These are phyloP conservation scores for Phrynocephalus forsythii DNA, from an alignment of 2,797 vertebrate genomes.

Conservation along the genomic window DNA sequence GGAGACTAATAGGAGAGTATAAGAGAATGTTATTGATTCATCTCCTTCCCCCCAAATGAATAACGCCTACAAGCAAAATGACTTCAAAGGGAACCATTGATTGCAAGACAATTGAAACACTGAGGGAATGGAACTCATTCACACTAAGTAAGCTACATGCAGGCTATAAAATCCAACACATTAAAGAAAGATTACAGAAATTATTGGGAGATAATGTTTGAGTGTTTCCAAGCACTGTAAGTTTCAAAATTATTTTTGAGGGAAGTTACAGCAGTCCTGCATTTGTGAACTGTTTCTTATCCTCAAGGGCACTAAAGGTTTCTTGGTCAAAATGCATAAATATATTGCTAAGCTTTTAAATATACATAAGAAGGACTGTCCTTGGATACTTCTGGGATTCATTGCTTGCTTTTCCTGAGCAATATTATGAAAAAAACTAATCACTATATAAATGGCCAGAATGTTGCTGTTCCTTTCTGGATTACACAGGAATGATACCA, in stretches of 20 bases:
- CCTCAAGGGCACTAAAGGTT: background rate
- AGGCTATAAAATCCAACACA: slow-evolving; percentile 37
- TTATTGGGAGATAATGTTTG: slow-evolving; percentile 34
- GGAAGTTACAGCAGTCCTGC: background rate
- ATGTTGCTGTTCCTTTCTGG: background rate
- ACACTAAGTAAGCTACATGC: slow-evolving; percentile 1
- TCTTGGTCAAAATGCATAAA: slow-evolving; percentile 9
- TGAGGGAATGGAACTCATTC: slow-evolving; percentile 27
- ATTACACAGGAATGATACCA: background rate
- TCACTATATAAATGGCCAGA: background rate
- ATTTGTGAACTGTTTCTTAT: background rate
- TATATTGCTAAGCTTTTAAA: background rate
- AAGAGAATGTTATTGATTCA: slow-evolving; percentile 57
- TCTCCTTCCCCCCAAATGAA: slow-evolving; percentile 38
- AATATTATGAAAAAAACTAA: too few species aligned
- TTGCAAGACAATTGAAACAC: slow-evolving; percentile 58
- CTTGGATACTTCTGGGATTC: background rate
- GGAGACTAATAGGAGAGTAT: slow-evolving; percentile 41
- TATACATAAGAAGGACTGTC: background rate
- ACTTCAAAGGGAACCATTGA: slow-evolving; percentile 62
- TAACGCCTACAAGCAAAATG: slow-evolving; percentile 56
- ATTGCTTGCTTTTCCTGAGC: background rate
- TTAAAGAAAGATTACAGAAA: slow-evolving; percentile 41
- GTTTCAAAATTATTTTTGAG: slow-evolving; percentile 26
- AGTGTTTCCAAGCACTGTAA: background rate